phyloP scores from a whole-genome alignment of 2,888 invertebrate genomes.

The Tetheella fluctuosa region DNA sequence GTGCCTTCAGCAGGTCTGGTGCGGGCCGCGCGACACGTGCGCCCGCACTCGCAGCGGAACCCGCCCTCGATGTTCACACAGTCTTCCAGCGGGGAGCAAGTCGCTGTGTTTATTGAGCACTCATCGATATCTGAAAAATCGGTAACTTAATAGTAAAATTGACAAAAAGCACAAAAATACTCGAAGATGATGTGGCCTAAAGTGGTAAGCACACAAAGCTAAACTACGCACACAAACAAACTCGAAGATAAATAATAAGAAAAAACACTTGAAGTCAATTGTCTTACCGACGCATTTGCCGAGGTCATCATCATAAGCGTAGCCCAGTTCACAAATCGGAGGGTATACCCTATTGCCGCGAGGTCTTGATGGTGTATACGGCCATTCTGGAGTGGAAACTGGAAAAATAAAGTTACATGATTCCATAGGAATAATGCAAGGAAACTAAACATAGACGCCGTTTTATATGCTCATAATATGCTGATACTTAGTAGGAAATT shows the following conservation, averaged over 20 bases:
- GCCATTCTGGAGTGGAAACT: conserved; percentile 39
- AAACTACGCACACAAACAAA: too few relatives aligned
- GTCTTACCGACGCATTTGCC: conserved; percentile 69
- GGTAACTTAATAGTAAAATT: too few relatives aligned
- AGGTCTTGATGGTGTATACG: conserved; percentile 41
- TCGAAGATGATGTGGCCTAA: too few relatives aligned
- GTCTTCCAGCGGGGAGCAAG: conserved; percentile 63
- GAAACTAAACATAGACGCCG: too few relatives aligned
- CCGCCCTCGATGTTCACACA: conserved; percentile 93
- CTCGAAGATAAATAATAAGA: too few relatives aligned
- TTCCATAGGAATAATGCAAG: background rate
- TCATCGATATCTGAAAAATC: conserved; percentile 90
- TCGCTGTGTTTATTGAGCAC: conserved; percentile 83
- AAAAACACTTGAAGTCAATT: background rate
- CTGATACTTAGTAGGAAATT: too few relatives aligned
- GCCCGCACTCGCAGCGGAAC: conserved; percentile 85
- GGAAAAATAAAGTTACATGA: conserved; percentile 7
- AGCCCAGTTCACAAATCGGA: conserved; percentile 66
- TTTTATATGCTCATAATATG: too few relatives aligned
- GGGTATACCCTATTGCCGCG: conserved; percentile 42
- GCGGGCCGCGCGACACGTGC: conserved; percentile 45
- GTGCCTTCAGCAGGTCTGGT: background rate
- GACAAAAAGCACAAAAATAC: too few relatives aligned
- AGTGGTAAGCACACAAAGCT: too few relatives aligned
- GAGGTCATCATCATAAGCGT: conserved; percentile 47